phyloP scores from a whole-genome alignment of 2,113 vertebrate species.

The Neogobius melanostomus region DNA sequence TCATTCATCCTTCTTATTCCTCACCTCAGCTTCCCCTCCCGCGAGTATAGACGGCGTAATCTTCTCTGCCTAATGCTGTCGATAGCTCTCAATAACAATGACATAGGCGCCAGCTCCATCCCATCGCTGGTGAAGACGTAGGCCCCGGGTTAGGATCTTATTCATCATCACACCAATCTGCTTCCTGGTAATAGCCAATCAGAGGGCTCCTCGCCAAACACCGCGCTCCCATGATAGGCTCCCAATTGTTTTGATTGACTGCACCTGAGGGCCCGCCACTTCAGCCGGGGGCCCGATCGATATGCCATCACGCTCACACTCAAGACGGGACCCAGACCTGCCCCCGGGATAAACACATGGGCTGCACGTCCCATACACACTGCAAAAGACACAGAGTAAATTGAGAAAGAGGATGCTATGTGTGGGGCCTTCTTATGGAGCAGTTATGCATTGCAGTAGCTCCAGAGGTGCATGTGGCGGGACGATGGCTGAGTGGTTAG shows the following conservation, averaged over 20 bases:
- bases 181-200: constrained; percentile 73
- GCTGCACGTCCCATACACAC: constrained; percentile 16
- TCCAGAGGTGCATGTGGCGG: constrained; percentile 15
- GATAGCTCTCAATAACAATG: constrained; percentile 75
- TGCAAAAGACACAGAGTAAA: constrained; percentile 43
- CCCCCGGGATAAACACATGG: constrained; percentile 39
- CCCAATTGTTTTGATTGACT: constrained; percentile 74
- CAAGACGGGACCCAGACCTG: constrained; percentile 28
- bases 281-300: constrained; percentile 62
- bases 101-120: constrained; percentile 62
- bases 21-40: constrained; percentile 31
- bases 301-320: constrained; percentile 60
- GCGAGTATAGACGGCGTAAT: constrained; percentile 65
- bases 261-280: constrained; percentile 66
- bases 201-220: constrained; percentile 56
- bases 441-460: not conserved
- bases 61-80: constrained; percentile 63
- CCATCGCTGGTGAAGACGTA: constrained; percentile 62
- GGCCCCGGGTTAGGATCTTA: constrained; percentile 58
- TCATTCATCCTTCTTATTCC: constrained; percentile 31
- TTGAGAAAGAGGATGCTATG: constrained; percentile 37
- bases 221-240: constrained; percentile 61
- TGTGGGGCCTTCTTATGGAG: constrained; percentile 26
- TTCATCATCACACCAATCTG: constrained; percentile 68
- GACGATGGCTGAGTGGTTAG: too few species aligned